Evolutionary conservation across 2,888 invertebrate species (phyloP).

Genomic region (Oligia fasciuncula): DNA sequence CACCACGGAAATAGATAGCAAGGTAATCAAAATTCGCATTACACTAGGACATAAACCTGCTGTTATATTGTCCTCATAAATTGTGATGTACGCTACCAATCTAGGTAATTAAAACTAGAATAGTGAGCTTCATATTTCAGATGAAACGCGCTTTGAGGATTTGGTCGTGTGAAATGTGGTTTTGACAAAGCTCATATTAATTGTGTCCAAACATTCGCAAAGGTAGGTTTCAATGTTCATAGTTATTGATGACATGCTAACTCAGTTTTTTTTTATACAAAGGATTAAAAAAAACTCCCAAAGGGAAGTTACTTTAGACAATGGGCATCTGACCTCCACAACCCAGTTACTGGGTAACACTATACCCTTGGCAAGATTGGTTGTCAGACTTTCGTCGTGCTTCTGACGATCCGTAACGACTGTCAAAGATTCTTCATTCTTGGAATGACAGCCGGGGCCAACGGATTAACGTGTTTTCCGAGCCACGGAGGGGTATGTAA

Average conservation of each 20-base stretch:
- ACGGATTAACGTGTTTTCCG: neutral
- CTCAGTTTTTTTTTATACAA: too few relatives aligned
- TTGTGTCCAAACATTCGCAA: neutral
- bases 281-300: too few relatives aligned
- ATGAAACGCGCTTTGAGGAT: conserved; percentile 50
- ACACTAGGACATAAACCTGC: conserved; percentile 63
- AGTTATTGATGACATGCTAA: neutral
- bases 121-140: conserved; percentile 58
- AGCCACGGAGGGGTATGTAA: too few relatives aligned
- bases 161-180: conserved; percentile 31
- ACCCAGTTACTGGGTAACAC: neutral
- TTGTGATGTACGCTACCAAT: conserved; percentile 64
- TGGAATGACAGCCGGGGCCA: too few relatives aligned
- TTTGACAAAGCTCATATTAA: conserved; percentile 4
- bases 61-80: conserved; percentile 73
- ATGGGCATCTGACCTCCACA: neutral
- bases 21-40: conserved; percentile 64
- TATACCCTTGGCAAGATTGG: neutral
- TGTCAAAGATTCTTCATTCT: too few relatives aligned
- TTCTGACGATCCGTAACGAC: neutral
- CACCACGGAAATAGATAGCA: conserved; percentile 40
- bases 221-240: neutral
- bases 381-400: neutral
- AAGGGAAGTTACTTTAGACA: too few relatives aligned
- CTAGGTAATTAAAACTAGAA: conserved; percentile 73